Evolutionary conservation across 2,888 invertebrate species (phyloP).

Genomic region (Antheraea yamamai): DNA sequence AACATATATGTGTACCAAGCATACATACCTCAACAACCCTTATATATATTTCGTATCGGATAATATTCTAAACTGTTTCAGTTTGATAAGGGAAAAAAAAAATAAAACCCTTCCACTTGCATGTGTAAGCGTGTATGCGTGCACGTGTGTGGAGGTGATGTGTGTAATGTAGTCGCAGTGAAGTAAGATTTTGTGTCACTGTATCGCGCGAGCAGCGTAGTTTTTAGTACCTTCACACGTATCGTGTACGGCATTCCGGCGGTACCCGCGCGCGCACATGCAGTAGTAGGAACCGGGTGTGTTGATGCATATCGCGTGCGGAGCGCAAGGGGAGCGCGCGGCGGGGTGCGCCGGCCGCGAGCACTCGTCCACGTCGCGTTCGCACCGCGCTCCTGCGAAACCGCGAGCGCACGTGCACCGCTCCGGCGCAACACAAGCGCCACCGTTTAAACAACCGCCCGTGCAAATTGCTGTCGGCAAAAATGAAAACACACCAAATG

Average conservation of each 20-base stretch:
- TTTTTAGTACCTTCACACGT: conserved; percentile 86
- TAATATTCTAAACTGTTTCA: no score
- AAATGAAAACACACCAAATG: not conserved
- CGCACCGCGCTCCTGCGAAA: conserved; percentile 91
- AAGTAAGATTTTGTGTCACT: no score
- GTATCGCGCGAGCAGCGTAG: no score
- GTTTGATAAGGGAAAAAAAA: no score
- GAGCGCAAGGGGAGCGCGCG: conserved; percentile 87
- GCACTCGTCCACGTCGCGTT: conserved; percentile 94
- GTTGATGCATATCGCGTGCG: conserved; percentile 91
- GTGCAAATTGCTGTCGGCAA: conserved; percentile 86
- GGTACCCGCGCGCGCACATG: conserved; percentile 90
- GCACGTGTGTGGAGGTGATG: no score
- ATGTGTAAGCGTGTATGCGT: no score
- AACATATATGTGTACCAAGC: no score
- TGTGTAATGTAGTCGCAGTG: no score
- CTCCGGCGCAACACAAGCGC: conserved; percentile 89
- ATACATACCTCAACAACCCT: no score
- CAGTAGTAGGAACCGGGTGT: conserved; percentile 96
- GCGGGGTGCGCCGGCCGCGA: conserved; percentile 85
- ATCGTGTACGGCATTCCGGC: conserved; percentile 79
- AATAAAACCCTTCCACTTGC: no score
- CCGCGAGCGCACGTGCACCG: conserved; percentile 91
- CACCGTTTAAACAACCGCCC: conserved; percentile 92
- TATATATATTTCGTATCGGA: no score